Evolutionary conservation across 2,113 vertebrate genomes (phyloP).

Genomic region (Alethe castanea): DNA sequence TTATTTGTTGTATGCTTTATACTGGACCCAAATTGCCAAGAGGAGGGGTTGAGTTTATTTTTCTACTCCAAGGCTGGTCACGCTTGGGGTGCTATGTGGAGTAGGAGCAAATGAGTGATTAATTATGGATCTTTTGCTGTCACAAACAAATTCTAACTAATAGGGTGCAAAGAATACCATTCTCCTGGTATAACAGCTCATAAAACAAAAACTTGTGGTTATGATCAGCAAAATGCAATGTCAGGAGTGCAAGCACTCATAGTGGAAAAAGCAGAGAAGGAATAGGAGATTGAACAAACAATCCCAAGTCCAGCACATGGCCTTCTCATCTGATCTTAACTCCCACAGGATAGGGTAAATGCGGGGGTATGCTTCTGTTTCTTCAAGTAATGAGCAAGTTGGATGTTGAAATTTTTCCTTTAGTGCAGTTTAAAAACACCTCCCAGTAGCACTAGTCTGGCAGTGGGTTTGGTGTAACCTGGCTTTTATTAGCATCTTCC

Average conservation of each 20-base stretch:
- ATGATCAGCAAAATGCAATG: constrained; percentile 9
- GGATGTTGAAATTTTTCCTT: constrained; percentile 45
- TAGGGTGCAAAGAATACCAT: constrained; percentile 38
- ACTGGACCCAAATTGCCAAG: background rate
- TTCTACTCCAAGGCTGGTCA: background rate
- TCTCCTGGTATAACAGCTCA: constrained; percentile 39
- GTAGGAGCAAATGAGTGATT: background rate
- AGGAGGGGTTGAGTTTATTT: background rate
- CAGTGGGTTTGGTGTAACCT: constrained; percentile 64
- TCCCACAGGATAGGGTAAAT: background rate
- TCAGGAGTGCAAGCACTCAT: background rate
- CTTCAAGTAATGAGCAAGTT: constrained; percentile 26
- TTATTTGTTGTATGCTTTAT: background rate
- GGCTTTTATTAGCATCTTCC: constrained; percentile 76
- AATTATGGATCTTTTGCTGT: background rate
- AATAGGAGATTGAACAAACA: constrained; percentile 36
- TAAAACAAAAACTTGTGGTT: constrained; percentile 56
- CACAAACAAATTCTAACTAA: constrained; percentile 47
- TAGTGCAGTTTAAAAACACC: constrained; percentile 2
- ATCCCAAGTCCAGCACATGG: background rate
- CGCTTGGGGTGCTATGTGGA: background rate
- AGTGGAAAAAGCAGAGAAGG: constrained; percentile 13
- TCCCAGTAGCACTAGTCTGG: constrained; percentile 56
- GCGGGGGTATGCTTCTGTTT: constrained; percentile 25
- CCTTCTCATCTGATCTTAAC: background rate